Percentiles rank a stretch among this genome's conserved stretches.
Evolutionary conservation across 2,888 invertebrate genomes (phyloP).

Genomic region (Stramonita haemastoma): DNA sequence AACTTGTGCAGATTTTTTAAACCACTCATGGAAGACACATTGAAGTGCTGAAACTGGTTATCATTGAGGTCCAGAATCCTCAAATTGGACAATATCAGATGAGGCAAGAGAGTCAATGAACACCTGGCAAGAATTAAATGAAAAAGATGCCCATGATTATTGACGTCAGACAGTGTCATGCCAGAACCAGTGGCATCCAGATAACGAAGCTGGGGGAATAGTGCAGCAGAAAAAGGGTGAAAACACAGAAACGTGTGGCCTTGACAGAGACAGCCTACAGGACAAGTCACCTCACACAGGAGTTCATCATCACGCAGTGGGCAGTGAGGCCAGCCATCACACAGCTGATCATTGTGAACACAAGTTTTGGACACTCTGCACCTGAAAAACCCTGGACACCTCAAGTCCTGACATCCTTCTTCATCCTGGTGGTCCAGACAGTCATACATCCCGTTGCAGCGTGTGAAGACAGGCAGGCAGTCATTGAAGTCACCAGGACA

Average conservation of each 20-base stretch:
- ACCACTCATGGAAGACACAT: background rate
- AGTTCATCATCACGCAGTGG: background rate
- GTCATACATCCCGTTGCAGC: background rate
- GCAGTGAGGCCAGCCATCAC: constrained; percentile 23
- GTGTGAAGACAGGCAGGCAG: constrained; percentile 15
- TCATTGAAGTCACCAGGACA: background rate
- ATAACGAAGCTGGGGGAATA: background rate
- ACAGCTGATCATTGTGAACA: constrained; percentile 9
- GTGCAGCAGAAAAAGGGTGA: background rate
- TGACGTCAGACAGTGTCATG: background rate
- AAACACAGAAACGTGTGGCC: background rate
- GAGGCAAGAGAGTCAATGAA: background rate
- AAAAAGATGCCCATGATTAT: background rate
- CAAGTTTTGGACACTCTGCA: background rate
- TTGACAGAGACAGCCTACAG: constrained; percentile 7
- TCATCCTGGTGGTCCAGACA: background rate
- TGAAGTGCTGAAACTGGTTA: background rate
- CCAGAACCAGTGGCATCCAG: background rate
- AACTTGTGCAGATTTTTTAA: background rate
- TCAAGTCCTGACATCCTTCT: background rate
- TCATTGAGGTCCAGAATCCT: background rate
- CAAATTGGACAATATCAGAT: background rate
- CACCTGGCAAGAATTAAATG: background rate
- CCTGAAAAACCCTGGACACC: background rate
- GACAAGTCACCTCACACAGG: background rate